Evolutionary conservation across 2,113 vertebrate species (phyloP), one percentile per base, ranked within the genome.

Genomic region (Boulengeromyrus knoepffleri): DNA sequence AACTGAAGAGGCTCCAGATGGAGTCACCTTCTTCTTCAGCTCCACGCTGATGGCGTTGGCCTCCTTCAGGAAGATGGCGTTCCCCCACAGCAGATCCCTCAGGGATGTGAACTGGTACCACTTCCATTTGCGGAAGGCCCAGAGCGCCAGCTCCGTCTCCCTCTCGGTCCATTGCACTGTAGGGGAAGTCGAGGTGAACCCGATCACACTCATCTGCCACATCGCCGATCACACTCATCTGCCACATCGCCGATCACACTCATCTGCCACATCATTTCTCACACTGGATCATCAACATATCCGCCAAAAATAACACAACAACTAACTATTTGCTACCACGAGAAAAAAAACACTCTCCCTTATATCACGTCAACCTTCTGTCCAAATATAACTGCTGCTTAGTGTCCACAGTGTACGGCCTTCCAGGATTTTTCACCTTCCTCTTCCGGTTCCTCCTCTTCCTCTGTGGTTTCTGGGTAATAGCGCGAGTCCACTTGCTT

Each of bases 21-120:
- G 39, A 56, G 8, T 88, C 66, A 99, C 99, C 97, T 99, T 99
- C 93, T 99, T 99, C 92, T 99, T 99, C 50, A 99, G 96, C 90
- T 99, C 98, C 56, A 99, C 99, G 0, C 99, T 98, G 94, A 99
- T 99, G 90, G 99, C 99, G 0, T 99, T 99, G 93, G 99, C 98
- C 93, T 99, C 99, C 92, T 99, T 99, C 3, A 99, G 96, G 92
- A 99, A 99, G 93, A 99, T 97, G 90, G 99, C 99, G 0, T 99
- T 99, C 89, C 98, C 99, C 99, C 98, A 99, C 19, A 99, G 94
- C 88, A 97, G 96, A 94, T 99, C 98, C 0, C 99, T 96, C 3
- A 99, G 96, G 0, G 99, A 99, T 3, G 99, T 99, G 95, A 99
- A 99, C 93, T 99, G 99, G 95, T 99, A 99, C 94, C 97, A 98